Conservation (phyloP, 2,113 vertebrate species). For the Phocoena phocoena region DNA sequence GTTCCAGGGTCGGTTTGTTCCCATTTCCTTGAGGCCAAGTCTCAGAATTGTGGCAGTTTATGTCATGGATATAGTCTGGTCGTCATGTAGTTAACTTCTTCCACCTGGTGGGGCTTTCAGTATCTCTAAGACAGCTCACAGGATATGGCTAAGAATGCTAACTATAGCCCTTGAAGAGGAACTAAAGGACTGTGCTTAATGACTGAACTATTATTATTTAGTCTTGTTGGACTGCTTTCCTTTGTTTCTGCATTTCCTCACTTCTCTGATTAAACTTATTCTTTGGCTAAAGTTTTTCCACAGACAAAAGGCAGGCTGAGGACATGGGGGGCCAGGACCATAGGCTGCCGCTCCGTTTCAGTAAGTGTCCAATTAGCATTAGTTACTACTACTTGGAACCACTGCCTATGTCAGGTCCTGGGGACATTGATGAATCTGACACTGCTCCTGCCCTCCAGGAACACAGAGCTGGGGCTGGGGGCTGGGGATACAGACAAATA, state of each 20-base stretch:
- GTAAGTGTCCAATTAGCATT: neutral
- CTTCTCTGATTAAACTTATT: neutral
- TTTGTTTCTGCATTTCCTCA: neutral
- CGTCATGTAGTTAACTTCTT: neutral
- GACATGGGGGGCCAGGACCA: neutral
- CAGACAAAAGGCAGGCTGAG: neutral
- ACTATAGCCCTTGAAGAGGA: neutral
- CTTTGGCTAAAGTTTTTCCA: neutral
- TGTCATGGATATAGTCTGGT: neutral
- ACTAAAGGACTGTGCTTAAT: neutral
- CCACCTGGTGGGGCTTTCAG: neutral
- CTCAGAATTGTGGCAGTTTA: neutral
- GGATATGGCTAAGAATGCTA: neutral
- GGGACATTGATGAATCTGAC: neutral
- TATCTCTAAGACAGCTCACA: neutral
- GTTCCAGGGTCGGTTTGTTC: neutral
- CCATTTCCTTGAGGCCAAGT: neutral
- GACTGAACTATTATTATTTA: neutral
- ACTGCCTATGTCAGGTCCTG: neutral
- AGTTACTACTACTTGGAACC: neutral
- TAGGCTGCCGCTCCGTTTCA: neutral
- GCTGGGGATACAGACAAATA: neutral
- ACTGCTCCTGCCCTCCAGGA: neutral
- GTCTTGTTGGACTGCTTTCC: neutral
- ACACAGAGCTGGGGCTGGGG: neutral